Evolutionary conservation across 1,140 invertebrate genomes (phyloP).

Genomic region (Notospermus geniculatus): DNA sequence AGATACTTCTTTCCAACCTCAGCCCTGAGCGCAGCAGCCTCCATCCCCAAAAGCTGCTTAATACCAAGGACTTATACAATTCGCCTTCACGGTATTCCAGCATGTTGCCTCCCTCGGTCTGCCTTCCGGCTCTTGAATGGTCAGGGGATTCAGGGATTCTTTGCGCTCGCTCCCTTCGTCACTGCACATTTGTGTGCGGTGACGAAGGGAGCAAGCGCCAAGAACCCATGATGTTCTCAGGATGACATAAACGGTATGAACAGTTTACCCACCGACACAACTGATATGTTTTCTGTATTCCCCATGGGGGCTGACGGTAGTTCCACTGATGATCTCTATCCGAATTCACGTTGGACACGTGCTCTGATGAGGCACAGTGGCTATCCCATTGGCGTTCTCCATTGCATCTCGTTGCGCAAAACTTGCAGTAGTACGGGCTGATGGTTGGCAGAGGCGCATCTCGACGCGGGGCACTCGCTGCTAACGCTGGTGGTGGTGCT

Average conservation of each 20-base stretch:
- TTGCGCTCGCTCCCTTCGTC: neutral
- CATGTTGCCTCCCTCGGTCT: too few relatives aligned
- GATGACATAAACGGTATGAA: neutral
- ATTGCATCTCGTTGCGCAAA: constrained; percentile 46
- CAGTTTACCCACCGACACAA: constrained; percentile 27
- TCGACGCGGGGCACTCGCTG: neutral
- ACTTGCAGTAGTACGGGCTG: constrained; percentile 38
- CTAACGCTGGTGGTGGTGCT: neutral
- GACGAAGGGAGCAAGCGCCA: too few relatives aligned
- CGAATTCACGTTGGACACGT: constrained; percentile 47
- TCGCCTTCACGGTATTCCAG: too few relatives aligned
- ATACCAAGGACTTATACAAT: too few relatives aligned
- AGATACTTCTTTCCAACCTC: too few relatives aligned
- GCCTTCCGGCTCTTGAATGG: too few relatives aligned
- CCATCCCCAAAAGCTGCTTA: too few relatives aligned
- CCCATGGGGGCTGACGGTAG: constrained; percentile 49
- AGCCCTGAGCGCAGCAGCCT: too few relatives aligned
- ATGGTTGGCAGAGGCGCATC: constrained; percentile 9
- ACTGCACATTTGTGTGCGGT: too few relatives aligned
- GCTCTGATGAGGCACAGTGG: constrained; percentile 45
- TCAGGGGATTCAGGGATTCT: too few relatives aligned
- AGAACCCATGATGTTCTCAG: neutral
- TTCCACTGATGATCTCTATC: constrained; percentile 54
- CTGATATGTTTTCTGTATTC: constrained; percentile 31
- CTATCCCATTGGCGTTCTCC: constrained; percentile 49